Percentiles rank a stretch among this genome's conserved stretches.
These are phyloP conservation scores for Lepidostoma basale DNA, from an alignment of 1,140 invertebrate species.

Conservation along the genomic window DNA sequence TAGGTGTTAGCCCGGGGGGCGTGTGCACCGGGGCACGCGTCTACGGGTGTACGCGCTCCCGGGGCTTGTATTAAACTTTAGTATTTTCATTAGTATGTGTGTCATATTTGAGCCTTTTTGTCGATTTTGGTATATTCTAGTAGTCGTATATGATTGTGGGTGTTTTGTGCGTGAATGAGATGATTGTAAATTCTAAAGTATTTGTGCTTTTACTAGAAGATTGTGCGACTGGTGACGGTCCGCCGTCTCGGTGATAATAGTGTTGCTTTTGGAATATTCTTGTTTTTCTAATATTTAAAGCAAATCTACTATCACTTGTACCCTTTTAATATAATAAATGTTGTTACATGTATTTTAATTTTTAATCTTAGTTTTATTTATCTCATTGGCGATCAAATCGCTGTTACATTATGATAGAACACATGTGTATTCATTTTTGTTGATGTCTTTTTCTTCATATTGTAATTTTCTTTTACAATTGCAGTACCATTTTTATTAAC, in stretches of 20 bases:
- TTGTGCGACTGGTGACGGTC: slow-evolving; percentile 2
- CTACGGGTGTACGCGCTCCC: slow-evolving; percentile 38
- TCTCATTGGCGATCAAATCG: slow-evolving; percentile 16
- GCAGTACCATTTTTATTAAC: slow-evolving; percentile 10
- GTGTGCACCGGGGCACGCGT: slow-evolving; percentile 21
- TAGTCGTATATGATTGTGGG: slow-evolving; percentile 31
- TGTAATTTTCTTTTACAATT: slow-evolving; percentile 26
- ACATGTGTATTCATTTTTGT: slow-evolving; percentile 19
- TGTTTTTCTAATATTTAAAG: slow-evolving; percentile 20
- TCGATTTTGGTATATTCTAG: slow-evolving; percentile 35
- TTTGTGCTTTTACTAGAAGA: slow-evolving; percentile 30
- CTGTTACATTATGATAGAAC: slow-evolving; percentile 17
- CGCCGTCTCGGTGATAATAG: slow-evolving; percentile 19
- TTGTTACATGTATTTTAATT: slow-evolving; percentile 20
- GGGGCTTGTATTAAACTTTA: slow-evolving; percentile 41
- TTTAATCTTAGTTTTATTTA: slow-evolving; percentile 23
- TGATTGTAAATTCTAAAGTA: slow-evolving; percentile 43
- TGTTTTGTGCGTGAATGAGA: slow-evolving; percentile 19
- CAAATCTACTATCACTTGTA: slow-evolving; percentile 25
- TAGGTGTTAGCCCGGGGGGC: slow-evolving; percentile 3
- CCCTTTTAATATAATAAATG: background rate
- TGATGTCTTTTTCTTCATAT: slow-evolving; percentile 22
- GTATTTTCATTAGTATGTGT: slow-evolving; percentile 44
- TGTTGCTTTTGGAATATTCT: slow-evolving; percentile 25
- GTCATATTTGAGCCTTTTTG: slow-evolving; percentile 45